Base-by-base conservation (phyloP, 1,140 invertebrate genomes). In the Drosophila murphyi region DNA sequence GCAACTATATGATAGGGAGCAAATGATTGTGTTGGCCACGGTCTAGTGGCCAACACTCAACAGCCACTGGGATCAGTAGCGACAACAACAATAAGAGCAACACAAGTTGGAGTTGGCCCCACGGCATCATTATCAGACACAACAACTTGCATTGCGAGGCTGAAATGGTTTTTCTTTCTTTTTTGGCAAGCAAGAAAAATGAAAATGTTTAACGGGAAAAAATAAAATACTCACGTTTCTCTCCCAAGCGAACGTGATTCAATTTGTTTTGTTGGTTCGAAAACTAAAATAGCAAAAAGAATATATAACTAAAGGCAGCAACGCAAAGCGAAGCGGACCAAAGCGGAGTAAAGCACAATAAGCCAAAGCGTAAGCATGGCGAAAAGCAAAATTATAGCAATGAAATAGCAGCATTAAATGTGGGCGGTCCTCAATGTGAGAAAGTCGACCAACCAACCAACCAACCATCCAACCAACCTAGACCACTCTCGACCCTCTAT, bases 241-340 rank as follows among this genome's bases (percentile, higher is more conserved):
- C 70, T 88, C 77, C 77, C 77, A 80, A 47, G 83, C 83, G 83
- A 88, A 88, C 83, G 83, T 88, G 83, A 88, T 88, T 88, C 83
- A 88, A 88, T 88, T 88, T 88, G 83, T 88, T 88, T 88, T 88
- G 83, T 88, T 89, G 83, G 83, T 83, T 89, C 82, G 83, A 87
- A 87, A 87, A 87, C 83, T 87, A 87, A 87, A 87, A 87, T 82
- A 87, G 83, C 79, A 82, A 87, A 81, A 76, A 68, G 54, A 72
- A 83, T 80, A 80, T 68, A 74, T 64, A 80, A 72, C 62, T 78
- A 76, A 82, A 82, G 60, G 71, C 67, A 72, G 60, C 54, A 63
- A 70, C 70, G 61, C 31, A 76, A 68, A 71, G 34, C 45, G 62
- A 52, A 32, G 63, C 41, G 70, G 34, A 54, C 12, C 62, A 65